Evolutionary conservation across 2,888 invertebrate genomes (phyloP), one percentile per base, ranked within the genome.

Genomic region (Euphydryas editha): DNA sequence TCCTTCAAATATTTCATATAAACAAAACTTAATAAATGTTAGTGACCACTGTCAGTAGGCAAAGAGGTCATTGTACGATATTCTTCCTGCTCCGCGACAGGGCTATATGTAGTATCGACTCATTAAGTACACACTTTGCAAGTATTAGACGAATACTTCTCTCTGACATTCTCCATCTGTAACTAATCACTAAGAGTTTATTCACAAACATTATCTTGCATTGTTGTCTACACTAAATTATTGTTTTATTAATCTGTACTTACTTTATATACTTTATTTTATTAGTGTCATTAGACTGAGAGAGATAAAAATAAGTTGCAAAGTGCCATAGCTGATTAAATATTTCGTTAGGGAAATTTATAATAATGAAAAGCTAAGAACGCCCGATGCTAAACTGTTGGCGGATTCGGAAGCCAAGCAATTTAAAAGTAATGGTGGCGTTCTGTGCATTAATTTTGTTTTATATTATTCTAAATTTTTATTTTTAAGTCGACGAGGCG

Each of bases 121-220:
- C 7, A 24, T 56, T 60, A 60, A 42, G 65, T 65, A 65, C 56
- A 17, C 65, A 60, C 60, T 60, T 39, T 56, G 62, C 56, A 56
- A 24, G 7, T 13, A 6, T 49, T 21, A 20, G 5, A 15, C 21
- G 49, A 21, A 15, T 13, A 13, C 15, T 13, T 49, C 10, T 47
- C 47, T 49, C n/a, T 44, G 6, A 15, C 42, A 4, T 18, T 46
- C n/a, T n/a, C n/a, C 20, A 39, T 21, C 4, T 20, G 11, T 47
- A 13, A 46, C 18, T 59, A 46, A 13, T 58, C 7, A 13, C 30
- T 44, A 44, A 44, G 39, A 39, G 39, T 44, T 44, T 44, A 44
- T 30, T 30, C 1, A 44, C n/a, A 44, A 39, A 39, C 13, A 13
- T 39, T 39, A 39, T 15, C n/a, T 44, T 44, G 42, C 42, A 44